Evolutionary conservation across 2,113 vertebrate genomes (phyloP).

Genomic region (Mormyrus lacerda): DNA sequence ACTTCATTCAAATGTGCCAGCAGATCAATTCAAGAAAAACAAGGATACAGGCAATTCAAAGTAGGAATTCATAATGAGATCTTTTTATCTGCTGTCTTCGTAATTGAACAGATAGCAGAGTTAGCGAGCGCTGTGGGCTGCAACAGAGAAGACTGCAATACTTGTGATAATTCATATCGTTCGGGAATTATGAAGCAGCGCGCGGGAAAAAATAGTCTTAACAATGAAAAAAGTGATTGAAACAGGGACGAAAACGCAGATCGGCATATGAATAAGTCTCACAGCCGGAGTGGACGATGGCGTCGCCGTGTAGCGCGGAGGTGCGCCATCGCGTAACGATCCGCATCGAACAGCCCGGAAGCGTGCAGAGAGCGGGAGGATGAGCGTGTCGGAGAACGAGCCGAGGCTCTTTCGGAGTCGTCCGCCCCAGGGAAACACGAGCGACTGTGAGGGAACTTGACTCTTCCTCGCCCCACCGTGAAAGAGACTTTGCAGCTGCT

Average conservation of each 20-base stretch:
- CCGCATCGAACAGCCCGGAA: neutral
- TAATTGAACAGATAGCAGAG: slow-evolving; percentile 18
- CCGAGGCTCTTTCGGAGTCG: neutral
- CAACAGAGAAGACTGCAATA: neutral
- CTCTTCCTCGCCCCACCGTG: neutral
- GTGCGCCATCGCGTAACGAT: neutral
- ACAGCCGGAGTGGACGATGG: neutral
- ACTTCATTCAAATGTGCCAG: slow-evolving; percentile 39
- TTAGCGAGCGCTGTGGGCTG: slow-evolving; percentile 2
- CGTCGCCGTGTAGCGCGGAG: neutral
- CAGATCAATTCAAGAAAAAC: slow-evolving; percentile 2
- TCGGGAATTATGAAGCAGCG: neutral
- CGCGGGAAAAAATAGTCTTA: neutral
- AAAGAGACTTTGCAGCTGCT: neutral
- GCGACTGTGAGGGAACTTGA: neutral
- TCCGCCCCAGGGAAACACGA: neutral
- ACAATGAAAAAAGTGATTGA: slow-evolving; percentile 2
- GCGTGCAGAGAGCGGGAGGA: neutral
- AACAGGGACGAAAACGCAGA: neutral
- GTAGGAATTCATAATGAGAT: slow-evolving; percentile 4
- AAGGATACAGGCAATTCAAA: slow-evolving; percentile 15
- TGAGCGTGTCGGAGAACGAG: neutral
- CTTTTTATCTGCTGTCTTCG: slow-evolving; percentile 8
- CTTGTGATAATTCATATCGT: slow-evolving; percentile 15
- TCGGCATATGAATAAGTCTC: neutral